Base-by-base conservation (phyloP, 1,140 invertebrate species). In the Uloborus diversus region DNA sequence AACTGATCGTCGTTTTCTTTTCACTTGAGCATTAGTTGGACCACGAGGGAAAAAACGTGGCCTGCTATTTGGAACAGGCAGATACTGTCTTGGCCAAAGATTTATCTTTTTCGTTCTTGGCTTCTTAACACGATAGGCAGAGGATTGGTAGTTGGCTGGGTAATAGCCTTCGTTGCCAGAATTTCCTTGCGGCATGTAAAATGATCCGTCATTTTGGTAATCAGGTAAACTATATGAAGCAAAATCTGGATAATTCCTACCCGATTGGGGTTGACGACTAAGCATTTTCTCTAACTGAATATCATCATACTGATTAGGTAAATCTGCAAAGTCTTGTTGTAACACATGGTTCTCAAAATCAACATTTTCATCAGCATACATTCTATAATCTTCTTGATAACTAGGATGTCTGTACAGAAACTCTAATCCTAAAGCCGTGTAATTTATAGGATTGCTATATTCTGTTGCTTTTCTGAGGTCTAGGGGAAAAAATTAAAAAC, bases 321-420 rank as follows among this genome's bases (percentile, higher is more conserved):
- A 32, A 30, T 65, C 73, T 5, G 61, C 37, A 20, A 78, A 57
- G 32, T 78, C 73, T 51, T 78, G 73, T 11, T 78, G 73, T 3
- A 78, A 33, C 20, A 78, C 66, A 32, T 62, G 47, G 23, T 78
- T 78, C 30, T 78, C 70, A 51, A 65, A 35, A 27, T 80, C 79
- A 17, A 68, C 57, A 37, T 80, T 66, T 57, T 80, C 79, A n/a
- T 78, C 73, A 37, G 66, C 28, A 57, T 78, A 71, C 7, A 65
- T n/a, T 42, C 73, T 49, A 49, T 80, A 80, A 25, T 80, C 79
- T 49, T 80, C 68, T 49, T 83, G 79, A 61, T 85, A 83, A 70
- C 86, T 84, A n/a, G 87, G 86, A 80, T 89, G 87, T 23, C 83
- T 80, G 32, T 83, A 57, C 13, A 89, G 69, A 83, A 86, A 89